Evolutionary conservation across 2,113 vertebrate species (phyloP), one percentile per base, ranked within the genome.

Genomic region (Toxostoma redivivum): DNA sequence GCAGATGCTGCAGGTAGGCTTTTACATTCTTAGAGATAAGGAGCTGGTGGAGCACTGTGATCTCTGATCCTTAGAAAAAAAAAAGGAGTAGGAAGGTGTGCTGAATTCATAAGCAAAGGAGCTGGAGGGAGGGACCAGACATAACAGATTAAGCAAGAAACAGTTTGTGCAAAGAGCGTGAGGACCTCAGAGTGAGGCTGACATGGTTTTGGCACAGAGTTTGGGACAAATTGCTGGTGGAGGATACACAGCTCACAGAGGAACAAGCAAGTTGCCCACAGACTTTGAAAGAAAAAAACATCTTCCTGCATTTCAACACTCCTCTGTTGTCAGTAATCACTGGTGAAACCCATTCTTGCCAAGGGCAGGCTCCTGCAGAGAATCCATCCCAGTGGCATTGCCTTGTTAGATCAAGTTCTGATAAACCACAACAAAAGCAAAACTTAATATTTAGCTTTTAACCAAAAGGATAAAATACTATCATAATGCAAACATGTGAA

Each of bases 341-440:
- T n/a, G 64, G 80, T 76, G 77, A 89, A 96, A 84, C 64, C 72
- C 25, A 37, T 73, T 72, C 96, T 77, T 0, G 11, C 58, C 77
- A 62, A 80, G 80, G 90, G 91, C 79, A 91, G 81, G 74, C 79
- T 93, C 57, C 22, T 5, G 27, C 44, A 60, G 79, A 67, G 88
- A 85, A 88, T 65, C 64, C 83, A 56, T 42, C 83, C 51, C 56
- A 57, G 54, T 9, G 60, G 44, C 8, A 45, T 45, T 85, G 81
- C 88, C 79, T 42, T n/a, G 73, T 53, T 71, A 71, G 79, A 74
- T 95, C 74, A 66, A 86, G 84, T 60, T 84, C 65, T 91, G 60
- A 73, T 94, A 58, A 86, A 96, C 92, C 93, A 95, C 89, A 92
- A 89, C 83, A 94, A 81, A 92, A 83, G 84, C 56, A 66, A 66